Evolutionary conservation across 2,113 vertebrate species (phyloP), one percentile per base, ranked within the genome.

Genomic region (Pluvianellus socialis): DNA sequence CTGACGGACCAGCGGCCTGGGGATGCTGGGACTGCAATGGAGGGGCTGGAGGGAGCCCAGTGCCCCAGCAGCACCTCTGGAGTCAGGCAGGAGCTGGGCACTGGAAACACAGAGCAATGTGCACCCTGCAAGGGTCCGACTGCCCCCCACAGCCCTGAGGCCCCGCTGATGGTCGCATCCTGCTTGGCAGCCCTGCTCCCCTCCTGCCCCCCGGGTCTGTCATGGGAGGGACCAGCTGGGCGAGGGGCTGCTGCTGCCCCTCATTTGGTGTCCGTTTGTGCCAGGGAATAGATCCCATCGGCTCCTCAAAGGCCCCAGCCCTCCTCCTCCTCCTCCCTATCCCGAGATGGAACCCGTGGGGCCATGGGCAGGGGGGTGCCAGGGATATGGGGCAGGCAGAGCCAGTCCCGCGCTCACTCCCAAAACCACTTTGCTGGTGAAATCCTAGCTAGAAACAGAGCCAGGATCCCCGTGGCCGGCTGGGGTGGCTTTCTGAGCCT

Each of bases 391-490:
- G 32, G 38, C 7, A 2, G 47, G 32, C 85, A 86, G 33, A 21
- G 32, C 44, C 59, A 7, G 4, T 3, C 1, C 74, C 8, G 0
- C 2, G 23, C 52, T 71, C 18, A 0, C 14, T 38, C 90, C 63
- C 49, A 1, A 47, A 80, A 14, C 12, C 17, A 4, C 40, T 56
- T 7, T 7, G 8, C 32, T n/a, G 45, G 35, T 68, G 58, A 65
- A 50, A 77, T 52, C 53, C 40, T 63, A 13, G 26, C 27, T 45
- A 0, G 19, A 21, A 55, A 4, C 14, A 4, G 50, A 74, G 27
- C n/a, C 0, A 2, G n/a, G 12, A 6, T 68, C 30, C 38, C 33
- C 3, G 0, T 0, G 3, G 32, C 17, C 15, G 0, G 20, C 20
- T 13, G 0, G 20, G 52, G 21, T 2, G 12, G 17, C 10, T 59